Evolutionary conservation across 2,888 invertebrate genomes (phyloP).

Genomic region (Nesidiocoris tenuis): DNA sequence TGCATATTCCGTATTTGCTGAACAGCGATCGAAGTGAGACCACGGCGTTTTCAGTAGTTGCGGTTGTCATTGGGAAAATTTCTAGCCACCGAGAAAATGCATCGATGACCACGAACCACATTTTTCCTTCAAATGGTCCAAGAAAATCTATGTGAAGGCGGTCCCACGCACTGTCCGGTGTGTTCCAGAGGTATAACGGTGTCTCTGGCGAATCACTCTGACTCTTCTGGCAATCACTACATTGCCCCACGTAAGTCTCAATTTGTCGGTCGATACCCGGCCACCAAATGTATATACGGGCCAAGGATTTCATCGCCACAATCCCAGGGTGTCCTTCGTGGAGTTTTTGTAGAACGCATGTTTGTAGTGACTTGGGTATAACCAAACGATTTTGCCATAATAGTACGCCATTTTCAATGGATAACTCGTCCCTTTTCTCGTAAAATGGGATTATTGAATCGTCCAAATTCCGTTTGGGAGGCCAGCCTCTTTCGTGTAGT

Average conservation of each 20-base stretch:
- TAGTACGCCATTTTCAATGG: not conserved
- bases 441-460: not conserved
- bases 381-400: slow-evolving; percentile 32
- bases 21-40: not conserved
- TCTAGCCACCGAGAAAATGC: slow-evolving; percentile 48
- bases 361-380: slow-evolving; percentile 9
- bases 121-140: slow-evolving; percentile 46
- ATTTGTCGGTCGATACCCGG: slow-evolving; percentile 8
- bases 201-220: slow-evolving; percentile 44
- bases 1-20: slow-evolving; percentile 47
- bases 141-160: slow-evolving; percentile 50
- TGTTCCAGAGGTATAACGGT: slow-evolving; percentile 48
- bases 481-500: not conserved
- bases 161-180: slow-evolving; percentile 48
- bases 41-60: not conserved
- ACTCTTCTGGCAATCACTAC: slow-evolving; percentile 41
- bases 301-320: slow-evolving; percentile 11
- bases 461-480: not conserved
- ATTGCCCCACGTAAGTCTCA: not conserved
- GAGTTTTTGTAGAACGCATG: slow-evolving; percentile 16
- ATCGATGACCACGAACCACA: slow-evolving; percentile 51
- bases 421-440: slow-evolving; percentile 4
- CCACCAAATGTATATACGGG: slow-evolving; percentile 5
- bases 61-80: slow-evolving; percentile 26
- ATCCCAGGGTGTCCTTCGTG: slow-evolving; percentile 48